phyloP scores from a whole-genome alignment of 2,113 vertebrate genomes.

The Cyanoliseus patagonus region DNA sequence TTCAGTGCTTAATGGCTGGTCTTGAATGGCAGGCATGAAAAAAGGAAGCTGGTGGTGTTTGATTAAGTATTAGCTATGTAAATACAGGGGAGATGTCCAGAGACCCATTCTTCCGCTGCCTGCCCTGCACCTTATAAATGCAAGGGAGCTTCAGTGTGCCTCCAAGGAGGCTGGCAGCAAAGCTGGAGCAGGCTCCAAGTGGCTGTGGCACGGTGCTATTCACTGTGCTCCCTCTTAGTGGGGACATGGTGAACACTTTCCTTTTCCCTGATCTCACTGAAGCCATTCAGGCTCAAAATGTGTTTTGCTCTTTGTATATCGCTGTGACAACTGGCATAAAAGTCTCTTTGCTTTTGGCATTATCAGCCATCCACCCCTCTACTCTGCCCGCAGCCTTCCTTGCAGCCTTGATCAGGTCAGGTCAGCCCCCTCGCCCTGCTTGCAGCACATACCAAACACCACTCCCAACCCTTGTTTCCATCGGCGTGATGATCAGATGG shows the following conservation, averaged over 20 bases:
- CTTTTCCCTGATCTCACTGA: neutral
- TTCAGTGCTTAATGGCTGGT: fast-evolving
- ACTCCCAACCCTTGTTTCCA: fast-evolving
- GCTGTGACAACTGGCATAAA: neutral
- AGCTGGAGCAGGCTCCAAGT: neutral
- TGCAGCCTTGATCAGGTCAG: neutral
- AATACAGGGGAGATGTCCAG: neutral
- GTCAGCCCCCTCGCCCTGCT: neutral
- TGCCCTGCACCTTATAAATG: neutral
- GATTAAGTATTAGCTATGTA: neutral
- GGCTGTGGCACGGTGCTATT: neutral
- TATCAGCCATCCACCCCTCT: neutral
- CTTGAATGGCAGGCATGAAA: neutral
- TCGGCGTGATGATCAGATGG: neutral
- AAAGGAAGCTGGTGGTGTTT: neutral
- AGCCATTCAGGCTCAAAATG: neutral
- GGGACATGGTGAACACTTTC: neutral
- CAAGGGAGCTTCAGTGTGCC: neutral
- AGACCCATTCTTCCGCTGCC: neutral
- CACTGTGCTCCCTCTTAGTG: fast-evolving
- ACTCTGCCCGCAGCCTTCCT: neutral
- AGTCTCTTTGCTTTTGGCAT: fast-evolving
- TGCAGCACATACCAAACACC: neutral
- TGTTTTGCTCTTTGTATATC: neutral
- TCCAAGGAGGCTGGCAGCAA: neutral